Base-by-base conservation (phyloP, 1,140 invertebrate genomes). In the Drosophila serrata region DNA sequence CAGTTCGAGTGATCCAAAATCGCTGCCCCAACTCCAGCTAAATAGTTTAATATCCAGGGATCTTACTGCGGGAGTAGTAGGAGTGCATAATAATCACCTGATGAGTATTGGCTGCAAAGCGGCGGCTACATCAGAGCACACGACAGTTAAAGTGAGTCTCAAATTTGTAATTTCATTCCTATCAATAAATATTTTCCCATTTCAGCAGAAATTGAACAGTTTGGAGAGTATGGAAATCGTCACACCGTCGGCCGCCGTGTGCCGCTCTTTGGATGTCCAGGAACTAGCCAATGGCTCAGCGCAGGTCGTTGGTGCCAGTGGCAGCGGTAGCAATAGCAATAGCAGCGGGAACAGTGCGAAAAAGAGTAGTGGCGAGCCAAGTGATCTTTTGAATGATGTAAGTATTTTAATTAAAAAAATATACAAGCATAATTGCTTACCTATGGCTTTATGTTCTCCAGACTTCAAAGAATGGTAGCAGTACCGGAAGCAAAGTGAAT, bases 401-500 rank as follows among this genome's bases (percentile, higher is more conserved):
- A 82, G 82, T 24, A 11, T n/a, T 22, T 0, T 37, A 22, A 5
- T 19, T 5, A 2, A 4, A 33, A 17, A 19, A 19, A 3, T 4
- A 4, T 7, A 27, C 27, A 5, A n/a, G n/a, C 46, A n/a, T 5
- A 9, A 39, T 7, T n/a, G 15, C n/a, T 29, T 7, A 12, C 2
- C 19, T 19, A 35, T n/a, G 15, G 5, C 40, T 15, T 31, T 22
- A 74, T 56, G 24, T 4, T 19, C 6, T 6, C 9, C 43, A 91
- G 90, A 59, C 81, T 59, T 64, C 69, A 29, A 86, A 74, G 63
- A 81, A 76, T 70, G 80, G 76, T 60, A 85, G 60, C 65, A 88
- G 68, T 73, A 85, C 53, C 65, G 86, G 60, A 75, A 75, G 73
- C 56, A 87, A 80, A 58, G 77, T 69, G 79, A 77, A 76, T 77